Evolutionary conservation across 2,113 vertebrate genomes (phyloP), one percentile per base, ranked within the genome.

Genomic region (Spea bombifrons): DNA sequence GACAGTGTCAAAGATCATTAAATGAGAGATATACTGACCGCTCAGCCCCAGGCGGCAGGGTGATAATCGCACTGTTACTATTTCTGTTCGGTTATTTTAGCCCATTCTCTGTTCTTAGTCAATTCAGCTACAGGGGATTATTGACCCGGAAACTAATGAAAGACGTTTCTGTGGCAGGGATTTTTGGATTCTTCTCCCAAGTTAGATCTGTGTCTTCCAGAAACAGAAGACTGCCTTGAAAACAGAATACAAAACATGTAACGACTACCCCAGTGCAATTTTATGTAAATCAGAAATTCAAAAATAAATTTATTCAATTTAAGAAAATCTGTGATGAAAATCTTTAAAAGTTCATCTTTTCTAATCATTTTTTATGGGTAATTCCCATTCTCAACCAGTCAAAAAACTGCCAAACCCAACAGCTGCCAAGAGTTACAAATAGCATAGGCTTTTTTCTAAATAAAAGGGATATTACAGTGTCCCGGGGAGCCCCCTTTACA

Each of bases 71-170:
- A 82, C 86, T 86, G 87, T 87, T 93, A 90, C 90, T 87, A 83
- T 91, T 90, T 90, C 92, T 90, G 87, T 84, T 84, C 82, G 84
- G 85, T 87, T 91, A 91, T 92, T 93, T 92, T 84, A 80, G 89
- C 86, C 88, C 84, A 88, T 91, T 85, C 87, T 90, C 90, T 89
- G 86, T 86, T 83, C 88, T 90, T 90, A 84, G 70, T 86, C 86
- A 90, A 91, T 86, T 86, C 81, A 85, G 90, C 91, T 88, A 89
- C 63, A 52, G 73, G 87, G 88, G 90, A 88, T 91, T 87, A 76
- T 84, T 94, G 94, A 96, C 94, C 94, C 89, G 90, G 94, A 95
- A 94, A 93, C 90, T 91, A 90, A 90, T 92, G 88, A 93, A 92
- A 92, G 88, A 90, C 92, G 92, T 93, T 94, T 91, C 91, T 94